Conservation (phyloP, 1,140 invertebrate genomes). For the Caenorhabditis inopinata region DNA sequence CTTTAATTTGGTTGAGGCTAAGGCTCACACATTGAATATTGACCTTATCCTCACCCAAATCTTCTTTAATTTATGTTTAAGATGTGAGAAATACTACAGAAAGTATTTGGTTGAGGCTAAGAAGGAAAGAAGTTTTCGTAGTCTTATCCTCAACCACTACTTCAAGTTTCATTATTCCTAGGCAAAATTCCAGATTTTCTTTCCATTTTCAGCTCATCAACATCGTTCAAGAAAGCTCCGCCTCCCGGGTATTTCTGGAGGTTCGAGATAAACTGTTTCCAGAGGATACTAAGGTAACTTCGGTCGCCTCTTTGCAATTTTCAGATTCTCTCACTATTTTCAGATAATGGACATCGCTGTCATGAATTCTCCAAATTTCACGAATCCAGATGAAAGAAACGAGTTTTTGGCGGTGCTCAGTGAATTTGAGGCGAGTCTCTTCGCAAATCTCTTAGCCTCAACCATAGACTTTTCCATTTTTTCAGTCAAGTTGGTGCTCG, state of each 20-base stretch:
- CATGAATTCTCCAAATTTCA: slow-evolving; percentile 56
- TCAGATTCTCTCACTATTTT: no score
- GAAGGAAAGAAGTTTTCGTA: no score
- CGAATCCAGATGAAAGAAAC: slow-evolving; percentile 37
- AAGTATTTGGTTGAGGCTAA: no score
- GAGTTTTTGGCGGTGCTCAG: slow-evolving; percentile 48
- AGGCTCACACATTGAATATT: no score
- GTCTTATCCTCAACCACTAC: no score
- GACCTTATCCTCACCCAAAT: no score
- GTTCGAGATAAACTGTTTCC: slow-evolving; percentile 46
- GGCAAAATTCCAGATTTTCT: no score
- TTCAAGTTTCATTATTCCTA: no score
- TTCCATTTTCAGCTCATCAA: slow-evolving; percentile 57
- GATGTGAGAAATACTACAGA: no score
- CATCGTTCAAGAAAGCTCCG: slow-evolving; percentile 51
- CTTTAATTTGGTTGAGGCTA: no score
- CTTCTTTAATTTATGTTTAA: no score
- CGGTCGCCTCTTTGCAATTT: neutral
- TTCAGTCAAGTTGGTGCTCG: slow-evolving; percentile 48
- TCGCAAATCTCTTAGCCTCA: neutral
- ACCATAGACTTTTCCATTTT: neutral
- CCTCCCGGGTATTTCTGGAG: slow-evolving; percentile 50
- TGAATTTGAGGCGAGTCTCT: slow-evolving; percentile 47
- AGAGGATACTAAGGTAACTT: slow-evolving; percentile 42
- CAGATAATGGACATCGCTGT: slow-evolving; percentile 55